Evolutionary conservation across 2,797 vertebrate species (phyloP).

Genomic region (Scolopax rusticola): DNA sequence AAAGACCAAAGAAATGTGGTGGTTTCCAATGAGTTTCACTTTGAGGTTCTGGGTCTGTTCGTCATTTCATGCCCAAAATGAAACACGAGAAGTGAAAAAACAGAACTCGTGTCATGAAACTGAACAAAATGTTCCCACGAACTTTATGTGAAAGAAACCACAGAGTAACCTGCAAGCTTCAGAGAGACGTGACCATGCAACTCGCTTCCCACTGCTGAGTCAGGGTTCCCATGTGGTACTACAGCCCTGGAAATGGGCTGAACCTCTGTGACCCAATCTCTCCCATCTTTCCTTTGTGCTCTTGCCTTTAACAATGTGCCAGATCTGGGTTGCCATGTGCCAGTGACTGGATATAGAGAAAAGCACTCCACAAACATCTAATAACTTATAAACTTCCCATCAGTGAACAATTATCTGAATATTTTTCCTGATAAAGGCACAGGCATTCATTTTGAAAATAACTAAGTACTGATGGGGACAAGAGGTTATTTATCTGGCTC

Average conservation of each 20-base stretch:
- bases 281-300: background rate
- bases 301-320: background rate
- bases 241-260: background rate
- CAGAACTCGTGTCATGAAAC: slow-evolving; percentile 40
- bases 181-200: background rate
- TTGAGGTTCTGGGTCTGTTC: slow-evolving; percentile 63
- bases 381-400: background rate
- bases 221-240: background rate
- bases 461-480: background rate
- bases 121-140: slow-evolving; percentile 50
- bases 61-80: slow-evolving; percentile 53
- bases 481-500: background rate
- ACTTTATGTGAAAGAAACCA: slow-evolving; percentile 22
- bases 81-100: slow-evolving; percentile 45
- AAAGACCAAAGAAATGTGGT: slow-evolving; percentile 50
- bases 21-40: slow-evolving; percentile 49
- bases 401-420: background rate
- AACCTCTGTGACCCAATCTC: background rate
- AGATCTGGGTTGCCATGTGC: background rate
- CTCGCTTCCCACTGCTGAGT: background rate
- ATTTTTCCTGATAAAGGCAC: background rate
- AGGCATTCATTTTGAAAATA: slow-evolving; percentile 1
- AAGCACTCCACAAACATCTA: background rate
- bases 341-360: background rate
- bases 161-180: slow-evolving; percentile 38